Conservation (phyloP, 2,113 vertebrate genomes). For the Corythaeola cristata region DNA sequence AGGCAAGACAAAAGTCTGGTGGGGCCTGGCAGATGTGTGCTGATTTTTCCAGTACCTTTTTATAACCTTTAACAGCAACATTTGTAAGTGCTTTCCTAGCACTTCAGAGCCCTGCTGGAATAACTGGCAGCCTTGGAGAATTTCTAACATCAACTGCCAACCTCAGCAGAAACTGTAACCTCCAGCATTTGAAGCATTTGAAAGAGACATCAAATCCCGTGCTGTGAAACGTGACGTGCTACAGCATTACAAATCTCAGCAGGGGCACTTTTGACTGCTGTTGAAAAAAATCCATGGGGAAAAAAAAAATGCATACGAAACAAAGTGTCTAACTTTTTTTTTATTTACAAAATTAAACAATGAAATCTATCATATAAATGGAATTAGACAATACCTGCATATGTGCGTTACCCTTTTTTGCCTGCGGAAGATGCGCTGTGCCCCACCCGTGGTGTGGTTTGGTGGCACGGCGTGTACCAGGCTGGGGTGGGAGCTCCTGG, state of each 20-base stretch:
- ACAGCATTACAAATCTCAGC: accelerated
- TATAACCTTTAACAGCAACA: background rate
- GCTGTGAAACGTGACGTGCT: accelerated
- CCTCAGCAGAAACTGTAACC: background rate
- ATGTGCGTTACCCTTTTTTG: background rate
- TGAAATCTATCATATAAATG: background rate
- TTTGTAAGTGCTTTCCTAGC: background rate
- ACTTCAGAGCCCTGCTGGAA: background rate
- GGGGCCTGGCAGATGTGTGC: background rate
- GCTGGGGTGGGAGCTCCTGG: accelerated
- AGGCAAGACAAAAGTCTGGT: background rate
- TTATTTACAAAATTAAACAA: background rate
- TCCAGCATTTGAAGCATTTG: background rate
- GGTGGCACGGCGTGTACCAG: too few relatives aligned
- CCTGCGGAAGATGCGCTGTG: accelerated
- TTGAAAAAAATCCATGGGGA: background rate
- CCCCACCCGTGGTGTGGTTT: accelerated
- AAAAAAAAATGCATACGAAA: background rate
- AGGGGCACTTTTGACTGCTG: background rate
- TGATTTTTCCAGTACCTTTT: background rate
- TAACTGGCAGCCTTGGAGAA: background rate
- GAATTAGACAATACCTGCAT: too few relatives aligned
- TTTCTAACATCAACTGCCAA: background rate
- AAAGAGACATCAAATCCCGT: background rate
- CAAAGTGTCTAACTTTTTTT: background rate